Conservation (phyloP, 2,888 invertebrate species). For the Gerris lacustris region DNA sequence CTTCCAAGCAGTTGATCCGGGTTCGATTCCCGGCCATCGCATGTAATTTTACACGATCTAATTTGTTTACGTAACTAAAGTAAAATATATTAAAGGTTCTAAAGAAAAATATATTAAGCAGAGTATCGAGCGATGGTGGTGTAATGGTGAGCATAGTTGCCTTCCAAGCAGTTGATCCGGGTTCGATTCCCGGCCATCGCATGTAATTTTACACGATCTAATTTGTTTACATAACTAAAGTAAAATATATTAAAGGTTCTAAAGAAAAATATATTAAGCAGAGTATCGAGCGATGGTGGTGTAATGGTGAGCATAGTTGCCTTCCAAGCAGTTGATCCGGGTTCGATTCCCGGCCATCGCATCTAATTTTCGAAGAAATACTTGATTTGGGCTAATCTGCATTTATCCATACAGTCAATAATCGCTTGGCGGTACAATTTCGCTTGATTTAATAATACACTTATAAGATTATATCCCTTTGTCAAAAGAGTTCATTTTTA, state of each 20-base stretch:
- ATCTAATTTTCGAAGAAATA: constrained; percentile 13
- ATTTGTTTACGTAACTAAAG: no score
- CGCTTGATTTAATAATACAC: no score
- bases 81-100: no score
- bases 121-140: constrained; percentile 36
- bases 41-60: background rate
- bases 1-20: constrained; percentile 33
- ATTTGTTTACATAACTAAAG: no score
- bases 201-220: constrained; percentile 13
- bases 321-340: constrained; percentile 33
- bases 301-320: constrained; percentile 35
- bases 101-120: no score
- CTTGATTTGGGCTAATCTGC: no score
- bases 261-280: no score
- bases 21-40: constrained; percentile 33
- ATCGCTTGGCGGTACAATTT: no score
- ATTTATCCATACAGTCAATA: no score
- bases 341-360: constrained; percentile 33
- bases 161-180: constrained; percentile 33
- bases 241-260: no score
- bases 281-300: constrained; percentile 36
- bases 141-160: constrained; percentile 35
- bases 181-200: constrained; percentile 33
- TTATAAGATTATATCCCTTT: no score
- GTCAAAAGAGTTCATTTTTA: no score